Evolutionary conservation across 2,797 vertebrate species (phyloP), one percentile per base, ranked within the genome.

Genomic region (Gymnoscopelus braueri): DNA sequence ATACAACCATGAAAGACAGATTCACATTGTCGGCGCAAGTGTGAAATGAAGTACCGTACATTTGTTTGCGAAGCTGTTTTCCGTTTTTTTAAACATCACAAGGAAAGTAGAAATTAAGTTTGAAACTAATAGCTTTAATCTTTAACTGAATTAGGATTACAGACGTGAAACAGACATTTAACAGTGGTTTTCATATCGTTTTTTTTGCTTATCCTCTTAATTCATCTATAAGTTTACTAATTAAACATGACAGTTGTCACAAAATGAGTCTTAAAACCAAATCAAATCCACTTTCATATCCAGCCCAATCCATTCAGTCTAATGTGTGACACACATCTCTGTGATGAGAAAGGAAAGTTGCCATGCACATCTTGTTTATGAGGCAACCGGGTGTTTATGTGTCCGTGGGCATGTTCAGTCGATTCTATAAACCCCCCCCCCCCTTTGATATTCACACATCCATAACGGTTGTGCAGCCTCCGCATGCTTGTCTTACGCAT

Each of bases 371-470:
- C 39, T 72, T 49, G 29, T 81, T 73, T 60, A 77, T 63, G 48
- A 14, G 24, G 23, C 65, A 65, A 70, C 67, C 62, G 72, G 60
- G 32, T 56, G 50, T 50, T 80, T 51, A 84, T 86, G 86, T 77
- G 85, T 88, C 68, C 82, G 68, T 67, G 39, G 39, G 39, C 39
- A 44, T 58, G 50, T 69, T 62, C 54, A 53, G 52, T 66, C 66
- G 67, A 63, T 71, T 68, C 57, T 78, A 75, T 75, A 67, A 39
- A 60, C 50, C 35, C 51, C 47, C 63, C 69, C 60, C 23, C 66
- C 75, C 62, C 81, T 69, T 81, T 86, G 80, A 90, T 91, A 91
- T 93, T 93, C 90, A 92, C 86, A 72, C 79, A 87, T 82, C 62
- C 88, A 64, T 54, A 51, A 67, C 69, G 77, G 77, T 84, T 86